These are phyloP conservation scores for Drosophila peninsularis DNA, from an alignment of 2,888 invertebrate genomes.

Conservation along the genomic window DNA sequence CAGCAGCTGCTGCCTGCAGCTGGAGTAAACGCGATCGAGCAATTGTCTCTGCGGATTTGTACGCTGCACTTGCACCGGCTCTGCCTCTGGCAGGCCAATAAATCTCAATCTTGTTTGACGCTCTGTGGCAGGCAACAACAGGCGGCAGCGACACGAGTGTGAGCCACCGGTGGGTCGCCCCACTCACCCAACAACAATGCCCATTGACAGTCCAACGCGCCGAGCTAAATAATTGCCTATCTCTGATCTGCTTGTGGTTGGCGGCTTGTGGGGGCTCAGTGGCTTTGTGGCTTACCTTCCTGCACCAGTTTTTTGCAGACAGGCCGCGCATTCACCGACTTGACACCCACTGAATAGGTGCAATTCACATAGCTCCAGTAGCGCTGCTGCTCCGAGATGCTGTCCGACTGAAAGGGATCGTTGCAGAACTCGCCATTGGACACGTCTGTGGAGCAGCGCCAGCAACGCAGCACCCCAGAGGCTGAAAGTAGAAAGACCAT, in stretches of 20 bases:
- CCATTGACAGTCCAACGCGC: constrained; percentile 47
- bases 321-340: constrained; percentile 85
- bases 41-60: constrained; percentile 65
- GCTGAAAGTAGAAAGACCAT: constrained; percentile 82
- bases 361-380: constrained; percentile 85
- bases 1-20: constrained; percentile 25
- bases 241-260: constrained; percentile 18
- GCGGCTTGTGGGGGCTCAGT: constrained; percentile 8
- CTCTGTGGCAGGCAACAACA: constrained; percentile 68
- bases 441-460: constrained; percentile 90
- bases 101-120: constrained; percentile 81
- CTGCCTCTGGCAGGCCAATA: constrained; percentile 71
- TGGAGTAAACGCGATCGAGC: constrained; percentile 21
- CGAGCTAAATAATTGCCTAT: constrained; percentile 43
- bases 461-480: constrained; percentile 89
- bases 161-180: constrained; percentile 57
- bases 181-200: constrained; percentile 34
- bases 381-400: constrained; percentile 84
- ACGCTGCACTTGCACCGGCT: constrained; percentile 64
- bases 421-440: constrained; percentile 88
- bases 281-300: constrained; percentile 87
- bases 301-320: constrained; percentile 91
- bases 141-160: constrained; percentile 58
- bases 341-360: constrained; percentile 85
- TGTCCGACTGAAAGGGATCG: constrained; percentile 88